phyloP scores from a whole-genome alignment of 2,113 vertebrate species.

The Mastomys coucha region DNA sequence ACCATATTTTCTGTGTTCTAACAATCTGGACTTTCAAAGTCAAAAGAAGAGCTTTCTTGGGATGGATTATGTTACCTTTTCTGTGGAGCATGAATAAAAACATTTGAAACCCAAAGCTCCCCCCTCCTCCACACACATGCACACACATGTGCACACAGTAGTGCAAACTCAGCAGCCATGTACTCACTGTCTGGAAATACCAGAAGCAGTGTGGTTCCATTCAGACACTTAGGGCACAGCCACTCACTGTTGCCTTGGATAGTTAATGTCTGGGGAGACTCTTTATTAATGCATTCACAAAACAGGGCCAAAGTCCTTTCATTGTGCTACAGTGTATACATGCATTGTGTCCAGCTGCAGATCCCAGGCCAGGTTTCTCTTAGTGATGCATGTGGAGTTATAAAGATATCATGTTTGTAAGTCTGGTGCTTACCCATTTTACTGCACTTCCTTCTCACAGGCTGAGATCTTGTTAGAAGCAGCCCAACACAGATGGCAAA shows the following conservation, averaged over 20 bases:
- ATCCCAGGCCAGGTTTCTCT: accelerated
- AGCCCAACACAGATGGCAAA: no score
- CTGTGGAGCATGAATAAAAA: background rate
- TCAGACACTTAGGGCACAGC: background rate
- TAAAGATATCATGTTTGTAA: background rate
- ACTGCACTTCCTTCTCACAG: background rate
- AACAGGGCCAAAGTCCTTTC: no score
- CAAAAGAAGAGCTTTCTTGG: background rate
- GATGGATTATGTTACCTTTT: background rate
- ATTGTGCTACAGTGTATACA: accelerated
- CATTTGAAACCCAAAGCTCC: no score
- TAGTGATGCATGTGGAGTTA: no score
- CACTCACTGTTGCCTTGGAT: background rate
- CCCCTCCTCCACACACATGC: no score
- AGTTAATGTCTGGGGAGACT: background rate
- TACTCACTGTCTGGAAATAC: no score
- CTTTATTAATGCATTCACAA: background rate
- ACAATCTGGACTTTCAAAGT: background rate
- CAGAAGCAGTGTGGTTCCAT: background rate
- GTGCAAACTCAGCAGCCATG: background rate
- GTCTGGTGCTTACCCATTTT: background rate
- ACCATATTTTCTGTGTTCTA: background rate
- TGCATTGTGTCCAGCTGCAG: background rate
- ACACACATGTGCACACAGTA: accelerated
- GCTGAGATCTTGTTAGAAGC: background rate